phyloP scores from a whole-genome alignment of 1,140 invertebrate species.

The Anastrepha obliqua region DNA sequence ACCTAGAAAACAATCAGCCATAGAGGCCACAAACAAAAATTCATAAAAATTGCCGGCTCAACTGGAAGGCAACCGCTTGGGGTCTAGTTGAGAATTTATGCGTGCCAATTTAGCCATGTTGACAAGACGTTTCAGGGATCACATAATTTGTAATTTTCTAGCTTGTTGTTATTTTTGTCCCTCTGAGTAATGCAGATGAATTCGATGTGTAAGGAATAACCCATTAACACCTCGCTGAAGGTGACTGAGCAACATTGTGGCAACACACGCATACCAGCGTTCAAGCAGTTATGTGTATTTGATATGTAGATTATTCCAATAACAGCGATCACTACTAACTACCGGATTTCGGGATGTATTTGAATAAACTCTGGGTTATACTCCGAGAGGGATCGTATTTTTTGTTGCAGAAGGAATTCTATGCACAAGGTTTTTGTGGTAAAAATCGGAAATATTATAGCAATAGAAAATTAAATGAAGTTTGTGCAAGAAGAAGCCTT shows the following conservation, averaged over 20 bases:
- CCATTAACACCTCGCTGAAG: conserved; percentile 28
- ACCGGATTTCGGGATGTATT: no score
- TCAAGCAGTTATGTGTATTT: no score
- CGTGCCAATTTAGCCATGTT: conserved; percentile 11
- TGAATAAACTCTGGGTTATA: no score
- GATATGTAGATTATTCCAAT: no score
- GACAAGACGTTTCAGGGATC: not conserved
- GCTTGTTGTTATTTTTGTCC: not conserved
- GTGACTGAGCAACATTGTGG: not conserved
- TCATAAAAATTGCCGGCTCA: not conserved
- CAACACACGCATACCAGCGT: not conserved
- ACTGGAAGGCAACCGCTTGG: not conserved
- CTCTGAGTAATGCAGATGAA: not conserved
- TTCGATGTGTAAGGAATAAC: not conserved
- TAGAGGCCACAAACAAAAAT: not conserved
- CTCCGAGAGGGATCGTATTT: no score
- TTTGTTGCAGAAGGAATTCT: no score
- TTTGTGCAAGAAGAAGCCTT: no score
- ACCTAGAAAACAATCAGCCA: no score
- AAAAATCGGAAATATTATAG: no score
- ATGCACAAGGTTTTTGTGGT: no score
- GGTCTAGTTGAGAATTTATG: conserved; percentile 36
- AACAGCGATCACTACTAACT: no score
- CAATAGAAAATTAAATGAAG: no score
- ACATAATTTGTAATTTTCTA: conserved; percentile 1